Base-by-base conservation (phyloP, 2,888 invertebrate genomes). In the Drosophila incognita region DNA sequence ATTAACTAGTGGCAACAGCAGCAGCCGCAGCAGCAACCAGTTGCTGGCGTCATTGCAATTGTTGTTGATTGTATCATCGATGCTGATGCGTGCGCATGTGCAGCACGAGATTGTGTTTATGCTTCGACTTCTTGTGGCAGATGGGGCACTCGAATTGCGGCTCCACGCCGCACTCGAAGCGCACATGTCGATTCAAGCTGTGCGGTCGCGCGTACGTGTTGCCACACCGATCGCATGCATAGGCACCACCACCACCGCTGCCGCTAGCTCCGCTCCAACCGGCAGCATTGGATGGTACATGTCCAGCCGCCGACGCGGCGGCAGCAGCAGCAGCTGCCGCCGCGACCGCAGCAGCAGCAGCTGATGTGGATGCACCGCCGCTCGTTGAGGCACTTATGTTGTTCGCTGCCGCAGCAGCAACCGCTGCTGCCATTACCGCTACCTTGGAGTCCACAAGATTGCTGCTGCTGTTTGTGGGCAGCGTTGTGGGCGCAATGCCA, bases 121-220 rank as follows among this genome's bases (percentile, higher is more conserved):
- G 93, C 89, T 93, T 93, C 53, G 93, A 95, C 86, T 94, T 94
- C 91, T 95, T 95, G 87, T 94, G 94, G 91, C 95, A 95, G 82
- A 95, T 93, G 42, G 94, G 94, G 77, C 95, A 95, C 76, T 95
- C 94, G 90, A 95, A 95, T 83, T 94, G 94, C 1, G 95, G 95
- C 80, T 94, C 95, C 65, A 94, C 93, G 61, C 95, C 95, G 81
- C 95, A 95, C 83, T 95, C 95, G 89, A 95, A 95, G 68, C 94
- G 94, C 65, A 95, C 93, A 85, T 95, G 95, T 58, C 95, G 93
- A 81, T 94, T 95, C 29, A 94, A 90, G 82, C 93, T 95, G 79
- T 95, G 95, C 21, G 94, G 94, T 38, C 95, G 93, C 13, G 94
- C 94, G 85, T 95, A 95, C 33, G 94, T 93, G 78, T 95, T 95